phyloP scores from a whole-genome alignment of 1,140 invertebrate species.

The Contarinia nasturtii region DNA sequence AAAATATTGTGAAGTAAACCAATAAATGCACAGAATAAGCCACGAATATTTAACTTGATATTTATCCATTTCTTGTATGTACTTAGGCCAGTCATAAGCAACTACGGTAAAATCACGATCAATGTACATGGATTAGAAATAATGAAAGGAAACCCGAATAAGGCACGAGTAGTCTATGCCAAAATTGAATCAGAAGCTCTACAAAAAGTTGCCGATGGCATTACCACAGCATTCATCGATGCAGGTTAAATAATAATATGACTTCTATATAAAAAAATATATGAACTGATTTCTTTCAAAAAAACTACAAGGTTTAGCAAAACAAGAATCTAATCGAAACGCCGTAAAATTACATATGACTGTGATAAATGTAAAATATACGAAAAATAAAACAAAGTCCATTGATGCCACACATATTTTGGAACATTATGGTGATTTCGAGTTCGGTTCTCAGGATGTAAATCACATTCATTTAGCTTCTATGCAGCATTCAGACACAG shows the following conservation, averaged over 20 bases:
- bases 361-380: background rate
- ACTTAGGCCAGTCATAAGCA: background rate
- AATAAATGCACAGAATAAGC: no score
- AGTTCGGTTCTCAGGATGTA: background rate
- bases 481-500: background rate
- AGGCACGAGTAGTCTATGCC: background rate
- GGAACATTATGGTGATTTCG: background rate
- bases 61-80: background rate
- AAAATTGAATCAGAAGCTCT: background rate
- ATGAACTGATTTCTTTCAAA: no score
- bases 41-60: no score
- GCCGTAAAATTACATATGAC: background rate
- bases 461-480: background rate
- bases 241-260: background rate
- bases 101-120: background rate
- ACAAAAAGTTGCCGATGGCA: background rate
- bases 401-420: background rate
- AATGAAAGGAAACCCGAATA: background rate
- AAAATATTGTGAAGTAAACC: background rate
- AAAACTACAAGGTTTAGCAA: background rate
- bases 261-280: no score
- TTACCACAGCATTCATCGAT: background rate
- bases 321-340: background rate
- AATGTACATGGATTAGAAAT: background rate
- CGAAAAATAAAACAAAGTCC: background rate